Evolutionary conservation across 2,797 vertebrate species (phyloP).

Genomic region (Phataginus tetradactyla): DNA sequence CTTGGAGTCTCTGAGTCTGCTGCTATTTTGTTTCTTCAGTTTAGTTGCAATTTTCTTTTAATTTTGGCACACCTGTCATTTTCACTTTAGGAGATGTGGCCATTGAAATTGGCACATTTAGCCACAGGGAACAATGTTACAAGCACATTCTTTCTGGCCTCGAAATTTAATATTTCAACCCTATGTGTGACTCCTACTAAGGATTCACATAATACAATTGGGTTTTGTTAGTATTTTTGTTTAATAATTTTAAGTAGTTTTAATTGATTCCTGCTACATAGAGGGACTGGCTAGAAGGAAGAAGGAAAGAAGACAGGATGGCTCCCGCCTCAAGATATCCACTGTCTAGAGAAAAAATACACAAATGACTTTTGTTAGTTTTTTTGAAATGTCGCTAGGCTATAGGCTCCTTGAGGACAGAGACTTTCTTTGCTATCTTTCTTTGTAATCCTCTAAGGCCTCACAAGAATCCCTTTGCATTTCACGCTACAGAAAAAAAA

Average conservation of each 20-base stretch:
- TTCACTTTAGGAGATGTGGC: not conserved
- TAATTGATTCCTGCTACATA: not conserved
- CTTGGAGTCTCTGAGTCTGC: no score
- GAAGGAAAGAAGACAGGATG: not conserved
- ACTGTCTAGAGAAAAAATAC: not conserved
- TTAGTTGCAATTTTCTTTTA: not conserved
- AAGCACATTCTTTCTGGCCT: not conserved
- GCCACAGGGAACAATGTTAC: not conserved
- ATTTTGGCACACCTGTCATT: not conserved
- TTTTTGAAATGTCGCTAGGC: not conserved
- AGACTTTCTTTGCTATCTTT: not conserved
- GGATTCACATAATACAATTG: not conserved
- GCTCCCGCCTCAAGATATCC: not conserved
- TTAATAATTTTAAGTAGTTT: constrained; percentile 22
- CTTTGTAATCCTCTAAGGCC: not conserved
- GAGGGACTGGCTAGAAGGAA: not conserved
- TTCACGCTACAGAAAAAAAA: not conserved
- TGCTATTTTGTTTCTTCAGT: no score
- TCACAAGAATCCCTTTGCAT: not conserved
- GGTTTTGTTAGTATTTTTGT: not conserved
- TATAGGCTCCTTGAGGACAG: not conserved
- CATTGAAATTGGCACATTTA: not conserved
- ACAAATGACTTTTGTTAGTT: no score
- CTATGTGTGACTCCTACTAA: not conserved
- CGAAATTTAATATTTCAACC: not conserved